A percentile compares a stretch with the other conserved stretches of the same genome.
phyloP scores from a whole-genome alignment of 2,113 vertebrate species.

The Siniperca knerii region DNA sequence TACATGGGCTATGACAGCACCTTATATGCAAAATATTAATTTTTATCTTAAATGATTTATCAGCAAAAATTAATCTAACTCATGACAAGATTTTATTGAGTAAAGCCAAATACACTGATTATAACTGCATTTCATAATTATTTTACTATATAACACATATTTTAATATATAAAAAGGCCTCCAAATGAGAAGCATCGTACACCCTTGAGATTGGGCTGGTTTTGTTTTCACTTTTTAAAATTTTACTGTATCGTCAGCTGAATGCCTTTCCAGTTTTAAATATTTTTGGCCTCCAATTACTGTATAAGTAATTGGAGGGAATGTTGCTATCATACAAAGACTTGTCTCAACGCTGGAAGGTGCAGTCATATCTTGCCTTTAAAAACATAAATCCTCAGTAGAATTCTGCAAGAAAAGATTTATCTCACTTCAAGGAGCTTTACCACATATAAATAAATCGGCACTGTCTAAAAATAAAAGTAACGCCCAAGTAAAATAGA shows the following conservation, averaged over 20 bases:
- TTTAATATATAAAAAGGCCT: conserved; percentile 1
- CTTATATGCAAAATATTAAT: background rate
- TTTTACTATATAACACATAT: conserved; percentile 12
- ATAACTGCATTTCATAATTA: background rate
- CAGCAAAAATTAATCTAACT: background rate
- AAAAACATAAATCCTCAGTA: conserved; percentile 60
- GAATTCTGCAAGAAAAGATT: conserved; percentile 71
- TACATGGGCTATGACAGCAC: background rate
- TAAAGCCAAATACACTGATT: conserved; percentile 10
- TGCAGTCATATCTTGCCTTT: conserved; percentile 63
- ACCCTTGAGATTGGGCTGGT: background rate
- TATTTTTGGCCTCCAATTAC: conserved; percentile 34
- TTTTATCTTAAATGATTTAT: conserved; percentile 24
- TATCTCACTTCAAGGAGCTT: conserved; percentile 67
- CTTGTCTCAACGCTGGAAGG: conserved; percentile 51
- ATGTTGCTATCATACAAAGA: conserved; percentile 52
- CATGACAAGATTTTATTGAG: background rate
- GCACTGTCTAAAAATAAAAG: conserved; percentile 70
- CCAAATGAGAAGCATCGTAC: conserved; percentile 1
- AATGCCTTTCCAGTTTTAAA: conserved; percentile 25
- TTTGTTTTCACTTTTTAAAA: conserved; percentile 20
- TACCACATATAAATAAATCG: conserved; percentile 69
- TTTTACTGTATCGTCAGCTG: conserved; percentile 2
- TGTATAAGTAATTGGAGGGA: conserved; percentile 55
- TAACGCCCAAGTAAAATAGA: conserved; percentile 64